These are phyloP conservation scores for Halcyon leucocephala DNA, from an alignment of 2,797 vertebrate species.

Conservation along the genomic window DNA sequence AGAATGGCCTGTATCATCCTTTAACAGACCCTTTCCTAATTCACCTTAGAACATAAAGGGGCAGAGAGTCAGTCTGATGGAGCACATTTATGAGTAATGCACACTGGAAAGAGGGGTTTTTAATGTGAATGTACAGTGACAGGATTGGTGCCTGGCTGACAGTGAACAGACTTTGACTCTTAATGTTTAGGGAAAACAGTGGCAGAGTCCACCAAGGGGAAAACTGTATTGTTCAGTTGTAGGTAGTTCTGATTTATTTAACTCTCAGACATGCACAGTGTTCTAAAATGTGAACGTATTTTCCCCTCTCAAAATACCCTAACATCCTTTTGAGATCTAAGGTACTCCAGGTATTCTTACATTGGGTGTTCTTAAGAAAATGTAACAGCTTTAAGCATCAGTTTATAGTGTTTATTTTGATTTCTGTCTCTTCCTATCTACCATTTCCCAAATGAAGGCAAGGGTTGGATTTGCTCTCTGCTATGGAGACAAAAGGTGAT, in stretches of 20 bases:
- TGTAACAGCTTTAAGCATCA: neutral
- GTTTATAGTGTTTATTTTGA: neutral
- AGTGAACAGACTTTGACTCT: neutral
- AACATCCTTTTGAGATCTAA: neutral
- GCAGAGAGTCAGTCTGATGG: neutral
- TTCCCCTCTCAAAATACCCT: neutral
- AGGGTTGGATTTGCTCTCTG: neutral
- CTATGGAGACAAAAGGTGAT: neutral
- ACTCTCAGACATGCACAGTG: neutral
- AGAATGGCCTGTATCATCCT: conserved; percentile 85
- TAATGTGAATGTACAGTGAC: conserved; percentile 38
- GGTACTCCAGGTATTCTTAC: neutral
- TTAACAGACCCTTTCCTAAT: conserved; percentile 85
- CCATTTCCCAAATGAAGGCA: neutral
- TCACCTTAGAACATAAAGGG: conserved; percentile 73
- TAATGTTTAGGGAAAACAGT: conserved; percentile 7
- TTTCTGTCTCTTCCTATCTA: neutral
- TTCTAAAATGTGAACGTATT: neutral
- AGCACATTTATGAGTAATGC: conserved; percentile 14
- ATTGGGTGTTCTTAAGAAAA: neutral
- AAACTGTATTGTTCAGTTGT: neutral
- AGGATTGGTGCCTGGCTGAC: neutral
- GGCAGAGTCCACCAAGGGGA: neutral
- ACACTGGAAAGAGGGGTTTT: conserved; percentile 49
- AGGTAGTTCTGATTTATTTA: conserved; percentile 24